Conservation (phyloP, 2,888 invertebrate species). For the Mimachlamys varia region DNA sequence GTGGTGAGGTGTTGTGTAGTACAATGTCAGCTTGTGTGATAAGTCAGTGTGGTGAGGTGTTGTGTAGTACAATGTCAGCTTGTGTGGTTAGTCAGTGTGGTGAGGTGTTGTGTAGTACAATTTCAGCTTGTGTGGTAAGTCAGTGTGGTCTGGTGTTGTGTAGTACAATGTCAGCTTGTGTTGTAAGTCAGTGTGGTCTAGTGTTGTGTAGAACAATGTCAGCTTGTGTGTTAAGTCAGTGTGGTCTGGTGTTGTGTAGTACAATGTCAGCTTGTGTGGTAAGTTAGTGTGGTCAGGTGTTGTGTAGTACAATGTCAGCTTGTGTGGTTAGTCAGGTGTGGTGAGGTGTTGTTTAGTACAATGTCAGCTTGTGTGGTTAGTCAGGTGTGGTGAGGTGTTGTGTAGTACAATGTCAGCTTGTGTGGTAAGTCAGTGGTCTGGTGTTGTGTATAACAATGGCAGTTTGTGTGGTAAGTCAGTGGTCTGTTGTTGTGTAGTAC, state of each 20-base stretch:
- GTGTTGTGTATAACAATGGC: not conserved
- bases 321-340: not conserved
- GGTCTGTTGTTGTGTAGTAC: not conserved
- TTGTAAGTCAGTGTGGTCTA: conserved; percentile 84
- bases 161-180: conserved; percentile 83
- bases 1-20: too few species aligned
- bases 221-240: not conserved
- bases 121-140: too few species aligned
- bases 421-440: not conserved
- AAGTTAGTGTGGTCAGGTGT: too few species aligned
- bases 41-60: too few species aligned
- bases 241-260: not conserved
- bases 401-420: not conserved
- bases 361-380: not conserved
- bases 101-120: too few species aligned
- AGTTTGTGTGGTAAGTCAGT: not conserved
- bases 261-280: not conserved
- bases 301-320: not conserved
- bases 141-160: too few species aligned
- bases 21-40: not conserved
- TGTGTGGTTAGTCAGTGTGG: too few species aligned
- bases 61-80: conserved; percentile 88
- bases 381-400: not conserved
- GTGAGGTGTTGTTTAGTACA: not conserved
- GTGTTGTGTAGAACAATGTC: not conserved